Evolutionary conservation across 2,113 vertebrate genomes (phyloP).

Genomic region (Axis porcinus): DNA sequence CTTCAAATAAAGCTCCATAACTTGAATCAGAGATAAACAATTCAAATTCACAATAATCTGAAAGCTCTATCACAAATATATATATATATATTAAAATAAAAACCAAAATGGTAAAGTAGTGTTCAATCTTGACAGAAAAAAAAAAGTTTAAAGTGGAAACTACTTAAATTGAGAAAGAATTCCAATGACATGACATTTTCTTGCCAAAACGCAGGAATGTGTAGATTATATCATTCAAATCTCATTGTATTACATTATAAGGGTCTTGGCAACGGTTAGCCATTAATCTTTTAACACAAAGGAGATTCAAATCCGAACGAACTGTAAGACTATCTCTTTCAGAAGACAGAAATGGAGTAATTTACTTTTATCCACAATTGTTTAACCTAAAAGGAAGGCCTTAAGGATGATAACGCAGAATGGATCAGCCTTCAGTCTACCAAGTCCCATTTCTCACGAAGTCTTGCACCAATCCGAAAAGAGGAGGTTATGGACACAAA

Average conservation of each 20-base stretch:
- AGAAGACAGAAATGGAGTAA: neutral
- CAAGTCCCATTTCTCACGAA: conserved; percentile 68
- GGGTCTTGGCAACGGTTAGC: conserved; percentile 57
- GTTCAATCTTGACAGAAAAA: neutral
- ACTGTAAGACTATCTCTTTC: conserved; percentile 58
- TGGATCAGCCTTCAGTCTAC: conserved; percentile 49
- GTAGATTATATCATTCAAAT: conserved; percentile 27
- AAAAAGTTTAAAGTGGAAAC: conserved; percentile 22
- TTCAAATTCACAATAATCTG: conserved; percentile 48
- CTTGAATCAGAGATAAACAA: neutral
- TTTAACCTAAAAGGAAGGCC: conserved; percentile 64
- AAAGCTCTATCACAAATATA: neutral
- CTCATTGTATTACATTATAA: conserved; percentile 46
- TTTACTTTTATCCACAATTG: conserved; percentile 54
- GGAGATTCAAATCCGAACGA: conserved; percentile 70
- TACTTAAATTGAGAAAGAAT: conserved; percentile 33
- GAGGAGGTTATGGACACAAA: conserved; percentile 60
- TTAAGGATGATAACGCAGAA: conserved; percentile 62
- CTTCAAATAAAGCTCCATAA: neutral
- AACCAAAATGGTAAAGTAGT: neutral
- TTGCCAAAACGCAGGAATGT: conserved; percentile 32
- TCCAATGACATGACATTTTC: conserved; percentile 61
- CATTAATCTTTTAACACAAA: conserved; percentile 80
- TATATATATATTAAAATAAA: neutral
- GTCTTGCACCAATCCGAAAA: conserved; percentile 73